Base-by-base conservation (phyloP, 2,797 vertebrate genomes). In the Hypotaenidia okinawae region DNA sequence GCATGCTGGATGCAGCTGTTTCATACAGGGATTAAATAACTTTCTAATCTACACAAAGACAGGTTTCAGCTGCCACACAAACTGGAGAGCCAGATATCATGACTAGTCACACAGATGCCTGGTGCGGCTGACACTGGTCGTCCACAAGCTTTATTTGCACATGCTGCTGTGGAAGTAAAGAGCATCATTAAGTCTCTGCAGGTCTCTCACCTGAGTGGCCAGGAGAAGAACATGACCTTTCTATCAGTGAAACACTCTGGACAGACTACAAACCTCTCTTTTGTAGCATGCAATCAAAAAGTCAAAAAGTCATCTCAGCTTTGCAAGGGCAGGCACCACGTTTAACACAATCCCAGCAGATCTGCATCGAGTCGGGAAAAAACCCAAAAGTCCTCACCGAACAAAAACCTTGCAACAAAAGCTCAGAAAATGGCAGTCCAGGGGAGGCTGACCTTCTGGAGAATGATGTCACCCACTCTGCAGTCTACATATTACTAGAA, bases 391-490 rank as follows among this genome's bases (percentile, higher is more conserved):
- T 47, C 47, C 47, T 49, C 5, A 6, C 3, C 14, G 1, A 64
- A 33, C 27, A 85, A 85, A 79, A 35, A 7, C 22, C 84, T 92
- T 43, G 37, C 67, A 73, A 15, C 4, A 90, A 93, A 94, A 75
- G 47, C 41, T 89, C 63, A 15, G 41, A 59, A 96, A 95, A 76
- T 8, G 16, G 28, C 79, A 62, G 61, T 84, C 76, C 72, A 96
- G 95, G 93, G 98, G 97, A 98, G 98, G 43, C 68, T 87, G 84
- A 93, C 79, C 91, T 96, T 95, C 93, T 57, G 37, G 43, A 90
- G 84, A 94, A 98, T 98, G 97, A 98, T 97, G 97, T 98, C 98
- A 98, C 88, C n/a, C 19, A 19, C 68, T 91, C 76, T 78, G 93
- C 94, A 84, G 91, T 68, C 75, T 69, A 15, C 91, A 93, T 94